These are phyloP conservation scores for Odontomyia ornata DNA, from an alignment of 2,888 invertebrate species.

Conservation along the genomic window DNA sequence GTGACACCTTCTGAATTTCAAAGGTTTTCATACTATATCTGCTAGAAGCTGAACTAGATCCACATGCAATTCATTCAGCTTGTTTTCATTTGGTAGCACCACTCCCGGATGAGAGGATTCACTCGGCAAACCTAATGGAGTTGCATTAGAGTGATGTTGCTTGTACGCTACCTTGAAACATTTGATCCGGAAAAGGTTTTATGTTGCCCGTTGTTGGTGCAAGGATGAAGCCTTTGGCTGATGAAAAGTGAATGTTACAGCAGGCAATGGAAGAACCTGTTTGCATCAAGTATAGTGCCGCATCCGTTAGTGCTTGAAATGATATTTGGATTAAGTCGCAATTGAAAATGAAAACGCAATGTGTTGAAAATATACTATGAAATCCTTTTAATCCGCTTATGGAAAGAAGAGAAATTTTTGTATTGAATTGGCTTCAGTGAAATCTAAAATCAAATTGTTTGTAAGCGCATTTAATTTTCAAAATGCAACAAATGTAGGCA, in stretches of 20 bases:
- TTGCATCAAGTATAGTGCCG: background rate
- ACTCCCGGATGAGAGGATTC: background rate
- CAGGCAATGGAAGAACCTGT: background rate
- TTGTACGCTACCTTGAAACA: background rate
- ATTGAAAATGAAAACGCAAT: background rate
- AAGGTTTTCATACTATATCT: background rate
- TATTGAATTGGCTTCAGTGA: no score
- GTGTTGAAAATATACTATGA: background rate
- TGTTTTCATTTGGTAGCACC: background rate
- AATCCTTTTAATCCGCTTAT: no score
- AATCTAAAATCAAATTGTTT: no score
- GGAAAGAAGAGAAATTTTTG: no score
- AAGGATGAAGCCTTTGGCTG: background rate
- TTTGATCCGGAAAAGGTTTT: constrained; percentile 28
- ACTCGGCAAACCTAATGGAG: constrained; percentile 17
- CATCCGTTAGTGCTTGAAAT: background rate
- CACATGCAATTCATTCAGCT: background rate
- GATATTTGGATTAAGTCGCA: background rate
- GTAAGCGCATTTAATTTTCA: no score
- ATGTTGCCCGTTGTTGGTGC: background rate
- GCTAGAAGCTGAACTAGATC: background rate
- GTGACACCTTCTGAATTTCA: background rate
- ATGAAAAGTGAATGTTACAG: background rate
- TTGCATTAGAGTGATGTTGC: background rate
- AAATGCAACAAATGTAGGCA: no score